These are phyloP conservation scores for Euleptes europaea DNA, from an alignment of 2,113 vertebrate species.

Conservation along the genomic window DNA sequence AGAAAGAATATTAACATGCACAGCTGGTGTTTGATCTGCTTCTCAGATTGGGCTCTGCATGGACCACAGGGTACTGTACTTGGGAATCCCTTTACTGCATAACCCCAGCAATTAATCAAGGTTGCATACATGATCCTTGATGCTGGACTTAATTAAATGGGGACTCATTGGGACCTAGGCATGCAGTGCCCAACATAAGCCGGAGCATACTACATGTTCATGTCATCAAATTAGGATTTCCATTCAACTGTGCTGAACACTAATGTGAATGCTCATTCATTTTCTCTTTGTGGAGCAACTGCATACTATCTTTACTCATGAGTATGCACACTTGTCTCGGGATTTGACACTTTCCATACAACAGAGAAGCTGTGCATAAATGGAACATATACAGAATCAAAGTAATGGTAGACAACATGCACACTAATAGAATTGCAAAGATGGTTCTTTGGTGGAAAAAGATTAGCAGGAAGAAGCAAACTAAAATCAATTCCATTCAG, in stretches of 20 bases:
- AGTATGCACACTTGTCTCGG: not conserved
- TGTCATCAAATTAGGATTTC: not conserved
- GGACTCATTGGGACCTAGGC: not conserved
- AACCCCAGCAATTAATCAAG: not conserved
- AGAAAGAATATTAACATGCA: not conserved
- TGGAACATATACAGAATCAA: not conserved
- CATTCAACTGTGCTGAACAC: too few relatives aligned
- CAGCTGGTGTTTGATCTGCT: not conserved
- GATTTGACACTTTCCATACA: not conserved
- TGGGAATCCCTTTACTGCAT: too few relatives aligned
- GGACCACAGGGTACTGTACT: too few relatives aligned
- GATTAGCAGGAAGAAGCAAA: conserved; percentile 10
- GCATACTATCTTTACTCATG: not conserved
- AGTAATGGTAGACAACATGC: not conserved
- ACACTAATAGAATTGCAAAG: not conserved
- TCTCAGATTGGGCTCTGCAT: not conserved
- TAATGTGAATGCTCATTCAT: not conserved
- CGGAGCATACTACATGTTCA: not conserved
- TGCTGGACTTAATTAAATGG: not conserved
- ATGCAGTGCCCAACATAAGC: not conserved
- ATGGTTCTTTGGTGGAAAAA: not conserved
- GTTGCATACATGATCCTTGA: not conserved
- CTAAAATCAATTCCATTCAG: not conserved
- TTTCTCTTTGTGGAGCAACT: not conserved
- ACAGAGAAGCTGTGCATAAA: not conserved